Evolutionary conservation across 1,140 invertebrate species (phyloP), one percentile per base, ranked within the genome.

Genomic region (Meloidogyne chitwoodi): DNA sequence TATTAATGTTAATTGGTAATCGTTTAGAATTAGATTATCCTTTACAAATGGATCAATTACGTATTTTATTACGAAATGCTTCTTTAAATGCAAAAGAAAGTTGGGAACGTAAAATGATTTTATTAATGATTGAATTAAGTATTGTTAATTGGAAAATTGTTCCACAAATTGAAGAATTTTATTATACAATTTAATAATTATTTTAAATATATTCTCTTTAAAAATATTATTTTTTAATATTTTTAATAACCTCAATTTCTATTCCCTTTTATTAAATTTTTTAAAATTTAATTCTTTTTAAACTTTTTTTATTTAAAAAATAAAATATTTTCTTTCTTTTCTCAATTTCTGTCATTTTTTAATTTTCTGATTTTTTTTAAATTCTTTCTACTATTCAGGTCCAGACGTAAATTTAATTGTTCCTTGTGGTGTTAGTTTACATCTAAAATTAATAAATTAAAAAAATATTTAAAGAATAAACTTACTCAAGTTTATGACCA

Each of bases 361-460:
- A 16, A 44, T 16, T 44, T 44, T 44, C 0, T n/a, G n/a, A 29
- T 27, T 1, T 1, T 38, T 65, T 38, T 38, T 65, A 2, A n/a
- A n/a, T n/a, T n/a, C n/a, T n/a, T n/a, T 65, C 19, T 65, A 65
- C 2, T 38, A 19, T 16, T 38, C 64, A 14, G 80, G 80, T 14
- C 79, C 82, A n/a, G 80, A 79, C 14, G 79, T 68, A 62, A 83
- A 81, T 56, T 83, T 71, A 31, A 81, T 81, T 44, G 82, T 81
- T 11, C 80, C 80, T 56, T 78, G 74, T 10, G 70, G 48, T 8
- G 80, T 81, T 73, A 81, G 74, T 68, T 79, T 73, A 26, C 80
- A 81, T 19, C 80, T 81, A 56, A 77, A 83, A 61, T 27, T 24
- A 34, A 19, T 14, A n/a, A 27, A 61, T 24, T 14, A 29, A 31